phyloP scores from a whole-genome alignment of 2,113 vertebrate genomes.

The Apteryx owenii region DNA sequence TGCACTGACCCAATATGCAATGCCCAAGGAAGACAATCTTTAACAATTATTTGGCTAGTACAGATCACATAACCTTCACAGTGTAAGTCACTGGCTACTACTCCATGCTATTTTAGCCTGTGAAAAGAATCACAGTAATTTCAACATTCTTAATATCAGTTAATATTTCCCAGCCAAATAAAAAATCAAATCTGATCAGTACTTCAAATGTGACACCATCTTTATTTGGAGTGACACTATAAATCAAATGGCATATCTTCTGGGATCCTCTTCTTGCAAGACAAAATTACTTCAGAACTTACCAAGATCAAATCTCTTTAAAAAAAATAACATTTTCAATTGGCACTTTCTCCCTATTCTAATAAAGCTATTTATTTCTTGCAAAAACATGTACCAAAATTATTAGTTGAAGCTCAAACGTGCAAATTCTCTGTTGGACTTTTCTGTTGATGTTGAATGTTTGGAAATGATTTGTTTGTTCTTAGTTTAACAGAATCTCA shows the following conservation, averaged over 20 bases:
- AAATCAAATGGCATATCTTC: not conserved
- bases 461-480: not conserved
- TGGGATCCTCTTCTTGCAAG: not conserved
- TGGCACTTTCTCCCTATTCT: not conserved
- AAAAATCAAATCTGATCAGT: not conserved
- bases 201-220: not conserved
- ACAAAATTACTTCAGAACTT: not conserved
- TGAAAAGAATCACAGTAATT: not conserved
- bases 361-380: not conserved
- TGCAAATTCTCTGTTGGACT: not conserved
- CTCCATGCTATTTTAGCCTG: not conserved
- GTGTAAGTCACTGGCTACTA: not conserved
- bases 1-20: fast-evolving
- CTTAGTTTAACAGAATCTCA: not conserved
- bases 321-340: not conserved
- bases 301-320: not conserved
- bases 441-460: not conserved
- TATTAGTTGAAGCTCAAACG: not conserved
- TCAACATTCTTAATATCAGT: not conserved
- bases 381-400: not conserved
- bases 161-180: not conserved
- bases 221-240: not conserved
- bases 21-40: not conserved
- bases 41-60: not conserved
- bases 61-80: not conserved